Evolutionary conservation across 2,888 invertebrate genomes (phyloP), one percentile per base, ranked within the genome.

Genomic region (Pristionchus exspectatus): DNA sequence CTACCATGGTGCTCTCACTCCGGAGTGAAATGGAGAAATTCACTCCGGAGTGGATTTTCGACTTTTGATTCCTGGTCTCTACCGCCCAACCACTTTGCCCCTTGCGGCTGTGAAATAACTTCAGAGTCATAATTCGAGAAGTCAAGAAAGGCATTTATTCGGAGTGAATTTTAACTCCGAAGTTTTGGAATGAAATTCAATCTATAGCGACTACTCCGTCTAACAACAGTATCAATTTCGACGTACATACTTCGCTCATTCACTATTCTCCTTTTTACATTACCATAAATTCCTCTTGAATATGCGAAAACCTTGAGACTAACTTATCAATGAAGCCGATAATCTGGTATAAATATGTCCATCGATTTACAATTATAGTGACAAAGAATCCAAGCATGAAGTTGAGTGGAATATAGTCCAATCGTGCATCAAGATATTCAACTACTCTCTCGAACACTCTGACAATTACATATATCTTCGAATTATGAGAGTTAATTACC

Each of bases 241-340:
- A 38, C 38, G 38, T 38, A 38, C 38, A 38, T 38, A 3, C 38
- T 38, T 66, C 66, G 66, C n/a, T n/a, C 24, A 18, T 59, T 21
- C 66, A n/a, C 66, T 72, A 72, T 30, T 72, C 72, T 21, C 14
- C 27, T 24, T 33, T 16, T 24, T 30, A 72, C 5, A 72, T 72
- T 72, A 72, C 21, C 72, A 72, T 81, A 81, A 81, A 44, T 24
- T 77, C 38, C 12, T 24, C 18, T 14, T 81, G n/a, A 10, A 3
- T 38, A 38, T 38, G 38, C 38, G n/a, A 50, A 81, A 81, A 81
- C 16, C 18, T 14, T 33, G n/a, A 24, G 54, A 86, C 92, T 90
- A 30, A 93, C 93, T 93, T 93, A 89, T 93, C 93, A 90, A 93
- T 92, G 88, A 93, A 93, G 56, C 93, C 93, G 89, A 93, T 93